A percentile compares a stretch with the other conserved stretches of the same genome.
Conservation (phyloP, 2,797 vertebrate genomes). For the Oryzias sinensis region DNA sequence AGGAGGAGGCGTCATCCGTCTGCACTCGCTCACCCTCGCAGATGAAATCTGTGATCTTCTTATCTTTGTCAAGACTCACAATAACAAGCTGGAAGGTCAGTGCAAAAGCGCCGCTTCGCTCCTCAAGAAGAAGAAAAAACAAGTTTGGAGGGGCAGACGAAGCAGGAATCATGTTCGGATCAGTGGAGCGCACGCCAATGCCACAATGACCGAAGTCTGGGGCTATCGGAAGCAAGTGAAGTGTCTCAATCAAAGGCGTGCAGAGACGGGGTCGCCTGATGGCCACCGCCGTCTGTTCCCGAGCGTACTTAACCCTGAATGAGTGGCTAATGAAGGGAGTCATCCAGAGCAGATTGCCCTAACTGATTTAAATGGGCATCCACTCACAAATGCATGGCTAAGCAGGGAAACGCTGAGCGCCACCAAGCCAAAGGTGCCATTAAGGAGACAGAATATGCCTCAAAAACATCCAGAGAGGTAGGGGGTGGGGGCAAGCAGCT, state of each 20-base stretch:
- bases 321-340: slow-evolving; percentile 64
- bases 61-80: slow-evolving; percentile 64
- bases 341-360: slow-evolving; percentile 42
- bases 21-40: neutral
- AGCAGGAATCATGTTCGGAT: slow-evolving; percentile 49
- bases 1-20: neutral
- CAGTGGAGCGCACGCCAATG: slow-evolving; percentile 30
- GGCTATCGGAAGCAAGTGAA: slow-evolving; percentile 36
- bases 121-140: slow-evolving; percentile 39
- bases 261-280: slow-evolving; percentile 43
- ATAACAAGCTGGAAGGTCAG: slow-evolving; percentile 66
- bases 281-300: slow-evolving; percentile 29
- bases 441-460: slow-evolving; percentile 34
- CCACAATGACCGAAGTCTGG: slow-evolving; percentile 29
- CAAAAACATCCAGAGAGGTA: slow-evolving; percentile 17
- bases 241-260: slow-evolving; percentile 51
- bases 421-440: slow-evolving; percentile 39
- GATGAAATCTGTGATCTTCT: slow-evolving; percentile 67
- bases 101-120: slow-evolving; percentile 43
- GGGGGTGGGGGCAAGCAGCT: neutral
- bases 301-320: slow-evolving; percentile 59
- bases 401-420: slow-evolving; percentile 34
- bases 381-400: slow-evolving; percentile 39
- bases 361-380: slow-evolving; percentile 52
- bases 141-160: slow-evolving; percentile 44